Evolutionary conservation across 1,140 invertebrate species (phyloP).

Genomic region (Zaprionus davidi): DNA sequence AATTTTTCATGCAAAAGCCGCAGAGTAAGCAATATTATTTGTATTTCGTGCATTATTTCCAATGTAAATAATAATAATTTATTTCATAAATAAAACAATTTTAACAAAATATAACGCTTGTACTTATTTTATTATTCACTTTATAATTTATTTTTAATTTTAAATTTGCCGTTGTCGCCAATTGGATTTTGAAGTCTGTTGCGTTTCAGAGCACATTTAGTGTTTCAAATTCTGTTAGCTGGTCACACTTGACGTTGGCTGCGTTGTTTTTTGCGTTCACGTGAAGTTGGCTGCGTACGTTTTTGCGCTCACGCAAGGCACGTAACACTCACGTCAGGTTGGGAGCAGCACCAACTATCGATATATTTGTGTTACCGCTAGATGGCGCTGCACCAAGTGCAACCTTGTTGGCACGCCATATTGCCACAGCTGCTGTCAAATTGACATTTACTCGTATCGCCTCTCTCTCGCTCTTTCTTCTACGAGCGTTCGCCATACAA

Average conservation of each 20-base stretch:
- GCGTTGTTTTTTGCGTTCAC: neutral
- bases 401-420: conserved; percentile 49
- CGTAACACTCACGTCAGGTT: neutral
- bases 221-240: neutral
- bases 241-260: neutral
- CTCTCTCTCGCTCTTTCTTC: conserved; percentile 75
- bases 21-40: conserved; percentile 76
- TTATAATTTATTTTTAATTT: neutral
- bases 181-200: too few species aligned
- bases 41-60: conserved; percentile 79
- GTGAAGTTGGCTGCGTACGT: conserved; percentile 14
- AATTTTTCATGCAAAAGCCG: conserved; percentile 44
- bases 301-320: neutral
- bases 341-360: conserved; percentile 15
- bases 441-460: conserved; percentile 35
- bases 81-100: conserved; percentile 80
- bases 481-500: conserved; percentile 77
- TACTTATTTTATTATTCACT: neutral
- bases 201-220: neutral
- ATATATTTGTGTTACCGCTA: neutral
- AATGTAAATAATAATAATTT: conserved; percentile 82
- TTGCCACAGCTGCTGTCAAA: conserved; percentile 62
- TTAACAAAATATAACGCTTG: conserved; percentile 50
- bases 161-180: neutral
- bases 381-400: conserved; percentile 24